Conservation (phyloP, 2,888 invertebrate genomes). For the Litoditis marina region DNA sequence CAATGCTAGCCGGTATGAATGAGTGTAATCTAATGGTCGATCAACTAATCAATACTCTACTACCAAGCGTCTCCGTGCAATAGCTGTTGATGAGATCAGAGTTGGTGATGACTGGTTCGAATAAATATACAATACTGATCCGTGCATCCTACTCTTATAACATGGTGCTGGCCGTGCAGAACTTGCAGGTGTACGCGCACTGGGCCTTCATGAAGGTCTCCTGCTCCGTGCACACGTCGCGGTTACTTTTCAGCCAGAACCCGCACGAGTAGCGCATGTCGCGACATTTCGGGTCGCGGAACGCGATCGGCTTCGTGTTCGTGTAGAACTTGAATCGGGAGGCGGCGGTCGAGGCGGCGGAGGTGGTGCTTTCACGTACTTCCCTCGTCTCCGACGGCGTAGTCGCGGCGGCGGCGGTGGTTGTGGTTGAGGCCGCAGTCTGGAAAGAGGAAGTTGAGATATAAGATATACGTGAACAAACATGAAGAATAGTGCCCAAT, state of each 20-base stretch:
- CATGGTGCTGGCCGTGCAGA: no score
- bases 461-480: neutral
- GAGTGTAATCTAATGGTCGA: no score
- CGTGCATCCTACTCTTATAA: no score
- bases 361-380: conserved; percentile 4
- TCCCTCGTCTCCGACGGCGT: conserved; percentile 11
- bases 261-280: conserved; percentile 54
- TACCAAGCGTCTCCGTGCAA: no score
- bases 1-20: no score
- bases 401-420: no score
- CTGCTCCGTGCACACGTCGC: conserved; percentile 50
- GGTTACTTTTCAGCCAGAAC: conserved; percentile 55
- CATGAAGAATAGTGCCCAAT: no score
- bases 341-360: conserved; percentile 9
- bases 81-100: no score
- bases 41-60: no score
- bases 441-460: neutral
- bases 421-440: no score
- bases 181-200: conserved; percentile 54
- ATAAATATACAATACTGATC: no score
- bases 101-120: no score
- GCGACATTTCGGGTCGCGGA: conserved; percentile 37
- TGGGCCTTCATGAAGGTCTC: conserved; percentile 53
- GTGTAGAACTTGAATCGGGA: conserved; percentile 27
- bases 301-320: conserved; percentile 35